These are phyloP conservation scores for Lepus oiostolus DNA, from an alignment of 2,797 vertebrate genomes.

Conservation along the genomic window DNA sequence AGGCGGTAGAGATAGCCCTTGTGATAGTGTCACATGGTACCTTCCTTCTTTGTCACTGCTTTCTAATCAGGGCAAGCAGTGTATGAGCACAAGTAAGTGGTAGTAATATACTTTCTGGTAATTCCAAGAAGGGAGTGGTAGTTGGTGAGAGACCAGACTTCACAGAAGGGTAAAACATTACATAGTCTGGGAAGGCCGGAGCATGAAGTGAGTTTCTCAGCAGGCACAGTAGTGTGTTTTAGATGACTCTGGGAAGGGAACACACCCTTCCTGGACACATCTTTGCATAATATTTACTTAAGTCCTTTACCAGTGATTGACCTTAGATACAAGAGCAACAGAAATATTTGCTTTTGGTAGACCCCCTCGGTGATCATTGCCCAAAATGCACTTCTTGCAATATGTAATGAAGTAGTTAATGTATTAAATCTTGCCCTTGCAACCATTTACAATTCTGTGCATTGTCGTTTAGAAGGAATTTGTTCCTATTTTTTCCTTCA, in stretches of 20 bases:
- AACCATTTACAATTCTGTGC: background rate
- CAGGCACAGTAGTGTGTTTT: background rate
- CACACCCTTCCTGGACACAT: background rate
- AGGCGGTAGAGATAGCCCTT: background rate
- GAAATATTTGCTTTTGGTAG: constrained; percentile 42
- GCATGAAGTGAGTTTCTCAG: constrained; percentile 11
- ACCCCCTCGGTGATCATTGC: background rate
- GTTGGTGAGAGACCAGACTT: background rate
- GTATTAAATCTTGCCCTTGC: background rate
- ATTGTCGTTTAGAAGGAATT: background rate
- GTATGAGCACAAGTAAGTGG: background rate
- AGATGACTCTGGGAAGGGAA: background rate
- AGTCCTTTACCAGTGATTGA: constrained; percentile 16
- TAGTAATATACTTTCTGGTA: background rate
- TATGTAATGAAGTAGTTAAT: background rate
- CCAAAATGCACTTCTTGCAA: background rate
- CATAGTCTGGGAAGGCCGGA: background rate
- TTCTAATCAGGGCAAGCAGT: background rate
- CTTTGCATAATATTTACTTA: constrained; percentile 53
- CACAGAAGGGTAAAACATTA: background rate
- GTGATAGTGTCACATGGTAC: background rate
- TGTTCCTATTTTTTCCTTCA: background rate
- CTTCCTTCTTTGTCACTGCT: background rate
- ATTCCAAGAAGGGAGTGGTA: constrained; percentile 33
- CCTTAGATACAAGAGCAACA: background rate